Evolutionary conservation across 92 coral and sea anemone species (phyloP), one percentile per base, ranked within the genome.

Genomic region (Micromussa lordhowensis): DNA sequence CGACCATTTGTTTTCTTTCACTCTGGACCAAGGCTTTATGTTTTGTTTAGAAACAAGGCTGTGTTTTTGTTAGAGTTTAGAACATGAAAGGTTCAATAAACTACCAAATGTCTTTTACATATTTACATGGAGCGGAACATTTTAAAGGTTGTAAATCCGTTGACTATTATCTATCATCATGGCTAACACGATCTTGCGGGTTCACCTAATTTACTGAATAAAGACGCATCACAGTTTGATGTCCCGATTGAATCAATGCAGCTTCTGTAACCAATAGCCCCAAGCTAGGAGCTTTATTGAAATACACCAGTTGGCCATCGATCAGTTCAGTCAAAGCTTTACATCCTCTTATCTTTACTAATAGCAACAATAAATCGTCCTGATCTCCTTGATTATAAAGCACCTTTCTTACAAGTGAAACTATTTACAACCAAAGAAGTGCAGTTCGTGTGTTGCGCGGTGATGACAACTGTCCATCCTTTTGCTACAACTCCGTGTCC

Each of bases 401-500:
- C 48, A 26, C 38, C 78, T 11, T 22, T 73, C 18, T 4, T 21
- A 21, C 10, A 31, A 71, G 3, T 32, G 77, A 38, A 73, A 73
- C 51, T 73, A 73, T 32, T 34, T 73, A 72, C 77, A 28, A 49
- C 69, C 51, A 71, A n/a, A 51, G 68, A 53, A 21, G 26, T n/a
- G 14, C 51, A 71, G n/a, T 12, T 24, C 75, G 22, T 13, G 10
- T 82, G n/a, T 44, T 66, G 85, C 85, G 66, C 35, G 16, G 35
- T 66, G 57, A 26, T 28, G 53, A n/a, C 31, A 44, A 15, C 26
- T 24, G 11, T 1, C 75, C n/a, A 71, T 7, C 11, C 21, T 49
- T 15, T 2, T 70, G 86, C 78, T 79, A 91, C 5, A 92, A 68
- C 18, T 92, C 94, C 36, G 94, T 92, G 92, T 92, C 94, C 59